phyloP scores from a whole-genome alignment of 2,888 invertebrate species.

The Pristionchus mayeri region DNA sequence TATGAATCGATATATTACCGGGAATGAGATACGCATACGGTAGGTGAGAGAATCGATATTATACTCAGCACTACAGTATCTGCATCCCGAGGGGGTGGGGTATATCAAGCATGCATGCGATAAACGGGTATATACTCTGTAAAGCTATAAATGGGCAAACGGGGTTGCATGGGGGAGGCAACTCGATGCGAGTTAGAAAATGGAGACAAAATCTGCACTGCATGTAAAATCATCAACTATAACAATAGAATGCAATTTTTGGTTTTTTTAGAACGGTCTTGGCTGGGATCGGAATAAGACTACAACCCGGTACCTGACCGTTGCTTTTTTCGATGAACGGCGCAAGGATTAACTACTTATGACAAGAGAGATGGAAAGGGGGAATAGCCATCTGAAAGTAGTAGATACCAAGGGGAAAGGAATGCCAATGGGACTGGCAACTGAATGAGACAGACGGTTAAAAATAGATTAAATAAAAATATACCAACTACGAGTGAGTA shows the following conservation, averaged over 20 bases:
- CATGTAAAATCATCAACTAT: slow-evolving; percentile 1
- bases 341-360: background rate
- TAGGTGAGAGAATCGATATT: slow-evolving; percentile 1
- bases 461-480: background rate
- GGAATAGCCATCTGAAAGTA: background rate
- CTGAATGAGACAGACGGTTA: slow-evolving; percentile 25
- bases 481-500: background rate
- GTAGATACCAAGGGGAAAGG: background rate
- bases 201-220: background rate
- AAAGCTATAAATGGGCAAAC: slow-evolving; percentile 22
- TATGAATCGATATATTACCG: slow-evolving; percentile 30
- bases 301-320: slow-evolving; percentile 8
- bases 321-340: background rate
- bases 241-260: slow-evolving; percentile 12
- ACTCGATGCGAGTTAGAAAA: slow-evolving; percentile 1
- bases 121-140: slow-evolving; percentile 14
- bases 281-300: background rate
- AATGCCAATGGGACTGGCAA: slow-evolving; percentile 44
- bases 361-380: background rate
- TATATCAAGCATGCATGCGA: slow-evolving; percentile 11
- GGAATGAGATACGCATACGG: background rate
- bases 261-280: slow-evolving; percentile 30
- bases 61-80: slow-evolving; percentile 8
- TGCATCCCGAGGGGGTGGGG: background rate
- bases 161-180: background rate